Evolutionary conservation across 2,888 invertebrate species (phyloP), one percentile per base, ranked within the genome.

Genomic region (Epinotia brunnichana): DNA sequence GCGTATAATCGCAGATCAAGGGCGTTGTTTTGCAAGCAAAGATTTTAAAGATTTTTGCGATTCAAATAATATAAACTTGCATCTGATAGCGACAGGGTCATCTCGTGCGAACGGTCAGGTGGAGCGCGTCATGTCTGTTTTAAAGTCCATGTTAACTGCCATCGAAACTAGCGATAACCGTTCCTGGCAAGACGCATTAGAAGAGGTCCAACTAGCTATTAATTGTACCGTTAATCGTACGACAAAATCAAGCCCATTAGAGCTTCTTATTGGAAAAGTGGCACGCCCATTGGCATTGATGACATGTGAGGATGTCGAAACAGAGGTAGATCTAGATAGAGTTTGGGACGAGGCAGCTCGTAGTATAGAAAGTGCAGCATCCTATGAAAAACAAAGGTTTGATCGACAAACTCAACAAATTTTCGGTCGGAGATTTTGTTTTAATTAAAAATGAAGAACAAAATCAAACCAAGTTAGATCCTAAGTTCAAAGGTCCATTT

Each of bases 401-500:
- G 75, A 77, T 21, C 24, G 11, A 9, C 0, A 62, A 62, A 41
- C 0, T 77, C 0, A 15, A 53, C 0, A 69, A 53, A 0, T 78
- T 77, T 68, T 13, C 35, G 0, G 72, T 78, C 0, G 77, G 77
- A 29, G 78, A 78, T 39, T 78, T 74, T 48, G 79, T 79, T 3
- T 59, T 78, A n/a, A 4, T 78, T 9, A 51, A 75, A 21, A 77
- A 75, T 57, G 72, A 76, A 10, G 78, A 76, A 59, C 69, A 77
- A 0, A 77, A 80, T 54, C 75, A 77, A 66, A 74, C 75, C 0
- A 79, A 79, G 41, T 61, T 80, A 3, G 78, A 78, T 24, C 74
- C 78, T 0, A 80, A 78, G 53, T 79, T 53, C 60, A 77, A 71
- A 54, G 80, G 78, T 0, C 77, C 79, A 0, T 78, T 76, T 62